phyloP scores from a whole-genome alignment of 35 echinoderm and acorn worm species.

The Hemicentrotus pulcherrimus region DNA sequence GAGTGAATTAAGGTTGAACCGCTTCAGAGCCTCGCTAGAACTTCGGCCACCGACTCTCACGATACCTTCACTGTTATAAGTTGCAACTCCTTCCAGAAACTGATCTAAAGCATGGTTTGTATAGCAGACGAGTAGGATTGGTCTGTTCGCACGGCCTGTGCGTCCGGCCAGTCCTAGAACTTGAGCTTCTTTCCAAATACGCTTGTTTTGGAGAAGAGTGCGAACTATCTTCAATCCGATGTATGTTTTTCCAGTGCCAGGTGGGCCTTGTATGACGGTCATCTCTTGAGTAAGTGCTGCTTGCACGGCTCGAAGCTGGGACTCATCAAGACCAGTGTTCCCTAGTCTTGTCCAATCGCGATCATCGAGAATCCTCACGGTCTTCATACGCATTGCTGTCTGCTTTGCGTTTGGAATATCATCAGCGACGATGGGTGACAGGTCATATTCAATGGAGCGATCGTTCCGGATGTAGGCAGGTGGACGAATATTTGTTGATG shows the following conservation, averaged over 20 bases:
- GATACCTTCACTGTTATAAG: constrained; percentile 66
- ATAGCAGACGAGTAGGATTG: constrained; percentile 83
- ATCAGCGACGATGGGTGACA: constrained; percentile 54
- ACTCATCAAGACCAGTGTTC: constrained; percentile 69
- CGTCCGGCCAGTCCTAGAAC: neutral
- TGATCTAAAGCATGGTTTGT: constrained; percentile 99
- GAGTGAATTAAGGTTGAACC: constrained; percentile 69
- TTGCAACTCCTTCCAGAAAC: constrained; percentile 86
- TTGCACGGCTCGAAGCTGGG: constrained; percentile 74
- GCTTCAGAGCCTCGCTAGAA: constrained; percentile 75
- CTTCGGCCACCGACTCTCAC: constrained; percentile 90
- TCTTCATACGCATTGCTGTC: neutral
- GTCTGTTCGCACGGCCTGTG: constrained; percentile 34
- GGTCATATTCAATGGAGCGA: constrained; percentile 59
- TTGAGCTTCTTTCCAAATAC: constrained; percentile 56
- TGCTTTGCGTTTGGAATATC: constrained; percentile 8
- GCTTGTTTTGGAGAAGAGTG: constrained; percentile 72
- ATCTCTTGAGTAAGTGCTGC: constrained; percentile 87
- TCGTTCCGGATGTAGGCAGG: constrained; percentile 72
- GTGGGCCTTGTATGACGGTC: constrained; percentile 90
- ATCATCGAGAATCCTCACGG: constrained; percentile 27
- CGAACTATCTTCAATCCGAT: constrained; percentile 91
- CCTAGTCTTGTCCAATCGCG: constrained; percentile 55
- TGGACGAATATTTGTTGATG: constrained; percentile 29
- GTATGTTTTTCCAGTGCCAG: constrained; percentile 97